Percentiles rank a stretch among this genome's conserved stretches.
Conservation (phyloP, 2,113 vertebrate species). For the Isurus oxyrinchus region DNA sequence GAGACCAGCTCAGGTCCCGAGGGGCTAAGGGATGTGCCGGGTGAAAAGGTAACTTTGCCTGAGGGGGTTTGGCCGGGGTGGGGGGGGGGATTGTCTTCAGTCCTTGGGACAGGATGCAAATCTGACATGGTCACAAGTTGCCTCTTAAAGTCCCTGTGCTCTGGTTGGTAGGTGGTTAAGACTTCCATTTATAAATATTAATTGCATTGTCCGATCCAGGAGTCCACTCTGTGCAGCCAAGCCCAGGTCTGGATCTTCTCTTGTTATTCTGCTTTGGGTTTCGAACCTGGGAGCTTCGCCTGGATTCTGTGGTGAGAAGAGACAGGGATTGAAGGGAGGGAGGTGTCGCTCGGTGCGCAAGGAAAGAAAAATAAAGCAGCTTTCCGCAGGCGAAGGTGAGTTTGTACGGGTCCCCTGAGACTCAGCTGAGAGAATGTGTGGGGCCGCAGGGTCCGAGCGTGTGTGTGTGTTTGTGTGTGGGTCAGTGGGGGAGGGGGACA, state of each 20-base stretch:
- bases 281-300: conserved; percentile 55
- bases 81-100: no score
- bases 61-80: neutral
- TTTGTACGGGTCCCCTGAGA: neutral
- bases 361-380: no score
- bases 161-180: neutral
- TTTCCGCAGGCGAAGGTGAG: neutral
- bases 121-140: neutral
- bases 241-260: neutral
- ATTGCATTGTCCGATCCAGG: neutral
- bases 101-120: neutral
- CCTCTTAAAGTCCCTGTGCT: neutral
- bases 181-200: neutral
- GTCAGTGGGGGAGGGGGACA: neutral
- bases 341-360: no score
- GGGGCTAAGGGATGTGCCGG: neutral
- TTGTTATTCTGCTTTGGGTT: conserved; percentile 55
- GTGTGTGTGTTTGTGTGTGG: neutral
- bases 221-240: neutral
- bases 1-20: neutral
- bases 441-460: neutral
- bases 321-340: conserved; percentile 28
- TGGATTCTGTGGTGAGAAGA: conserved; percentile 46
- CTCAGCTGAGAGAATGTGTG: neutral
- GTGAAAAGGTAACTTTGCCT: neutral